Evolutionary conservation across 2,113 vertebrate species (phyloP).

Genomic region (Alexandromys fortis): DNA sequence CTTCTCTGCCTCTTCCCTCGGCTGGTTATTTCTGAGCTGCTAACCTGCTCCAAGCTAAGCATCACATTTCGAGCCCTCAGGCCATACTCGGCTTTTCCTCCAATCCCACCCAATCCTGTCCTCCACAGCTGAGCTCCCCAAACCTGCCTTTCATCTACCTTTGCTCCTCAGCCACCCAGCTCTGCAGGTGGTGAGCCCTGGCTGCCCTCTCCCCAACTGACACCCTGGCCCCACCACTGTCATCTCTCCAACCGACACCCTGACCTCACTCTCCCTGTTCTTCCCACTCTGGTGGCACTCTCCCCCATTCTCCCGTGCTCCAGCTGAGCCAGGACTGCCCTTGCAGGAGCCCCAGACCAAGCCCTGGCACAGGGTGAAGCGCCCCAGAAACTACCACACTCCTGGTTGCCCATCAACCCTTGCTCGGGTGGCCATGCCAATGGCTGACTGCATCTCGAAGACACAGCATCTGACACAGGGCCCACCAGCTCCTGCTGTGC

Average conservation of each 20-base stretch:
- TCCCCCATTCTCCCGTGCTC: neutral
- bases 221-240: no score
- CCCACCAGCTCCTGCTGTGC: neutral
- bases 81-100: neutral
- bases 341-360: neutral
- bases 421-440: fast-evolving
- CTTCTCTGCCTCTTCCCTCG: neutral
- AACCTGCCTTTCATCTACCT: neutral
- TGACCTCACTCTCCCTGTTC: neutral
- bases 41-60: neutral
- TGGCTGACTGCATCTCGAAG: neutral
- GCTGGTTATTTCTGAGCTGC: neutral
- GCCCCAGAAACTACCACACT: neutral
- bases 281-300: neutral
- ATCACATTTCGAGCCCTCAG: neutral
- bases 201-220: neutral
- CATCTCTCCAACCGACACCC: neutral
- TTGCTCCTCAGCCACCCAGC: neutral
- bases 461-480: neutral
- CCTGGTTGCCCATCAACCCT: neutral
- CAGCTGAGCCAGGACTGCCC: neutral
- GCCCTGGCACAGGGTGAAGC: neutral
- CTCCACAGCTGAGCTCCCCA: neutral
- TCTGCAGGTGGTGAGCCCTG: neutral
- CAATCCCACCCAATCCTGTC: neutral